phyloP scores from a whole-genome alignment of 2,113 vertebrate genomes.

The Gnathonemus longibarbis region DNA sequence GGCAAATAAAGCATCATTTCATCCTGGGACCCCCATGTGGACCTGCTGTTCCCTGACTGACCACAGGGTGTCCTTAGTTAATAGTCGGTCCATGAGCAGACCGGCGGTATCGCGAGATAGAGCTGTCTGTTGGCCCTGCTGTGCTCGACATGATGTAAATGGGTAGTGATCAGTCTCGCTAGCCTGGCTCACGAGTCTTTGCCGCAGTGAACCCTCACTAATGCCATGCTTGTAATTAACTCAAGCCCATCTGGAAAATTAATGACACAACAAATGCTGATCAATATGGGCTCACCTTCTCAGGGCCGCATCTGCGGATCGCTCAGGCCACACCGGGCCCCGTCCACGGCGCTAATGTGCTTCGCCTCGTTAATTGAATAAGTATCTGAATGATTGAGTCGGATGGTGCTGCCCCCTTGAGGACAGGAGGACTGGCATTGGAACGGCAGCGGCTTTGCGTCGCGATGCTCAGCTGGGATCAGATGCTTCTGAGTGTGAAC shows the following conservation, averaged over 20 bases:
- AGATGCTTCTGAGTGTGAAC: neutral
- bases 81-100: neutral
- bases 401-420: neutral
- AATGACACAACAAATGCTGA: slow-evolving; percentile 26
- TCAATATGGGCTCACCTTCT: slow-evolving; percentile 20
- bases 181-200: neutral
- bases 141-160: slow-evolving; percentile 16
- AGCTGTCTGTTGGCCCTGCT: slow-evolving; percentile 21
- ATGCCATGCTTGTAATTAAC: slow-evolving; percentile 23
- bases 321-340: neutral
- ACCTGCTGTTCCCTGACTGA: neutral
- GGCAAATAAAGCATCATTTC: neutral
- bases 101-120: neutral
- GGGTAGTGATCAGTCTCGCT: slow-evolving; percentile 10
- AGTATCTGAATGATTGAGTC: slow-evolving; percentile 12
- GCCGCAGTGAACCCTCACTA: slow-evolving; percentile 22
- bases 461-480: neutral
- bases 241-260: slow-evolving; percentile 27
- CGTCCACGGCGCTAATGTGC: neutral
- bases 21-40: neutral
- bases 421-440: neutral
- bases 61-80: slow-evolving; percentile 15
- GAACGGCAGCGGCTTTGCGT: neutral
- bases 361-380: slow-evolving; percentile 17
- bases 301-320: neutral